Percentiles rank a stretch among this genome's conserved stretches.
Evolutionary conservation across 2,797 vertebrate species (phyloP).

Genomic region (Gymnocypris eckloni): DNA sequence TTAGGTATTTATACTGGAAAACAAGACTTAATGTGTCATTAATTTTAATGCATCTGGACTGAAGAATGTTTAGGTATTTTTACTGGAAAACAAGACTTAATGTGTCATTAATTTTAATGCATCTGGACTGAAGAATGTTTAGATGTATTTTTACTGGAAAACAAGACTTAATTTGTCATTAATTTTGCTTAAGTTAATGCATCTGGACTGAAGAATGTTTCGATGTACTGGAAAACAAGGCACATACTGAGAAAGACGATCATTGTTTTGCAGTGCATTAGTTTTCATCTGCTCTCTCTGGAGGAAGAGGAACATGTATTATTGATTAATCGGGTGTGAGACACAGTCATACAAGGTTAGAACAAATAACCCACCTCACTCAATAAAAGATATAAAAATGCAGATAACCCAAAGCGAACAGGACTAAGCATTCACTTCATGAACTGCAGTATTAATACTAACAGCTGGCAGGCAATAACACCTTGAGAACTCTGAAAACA

Average conservation of each 20-base stretch:
- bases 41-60: too few species aligned
- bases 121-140: too few species aligned
- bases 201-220: too few species aligned
- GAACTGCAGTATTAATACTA: slow-evolving; percentile 11
- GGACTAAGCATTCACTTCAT: not conserved
- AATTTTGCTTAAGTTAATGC: too few species aligned
- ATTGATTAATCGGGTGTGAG: slow-evolving; percentile 17
- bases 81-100: too few species aligned
- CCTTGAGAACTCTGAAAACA: not conserved
- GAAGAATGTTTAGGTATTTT: too few species aligned
- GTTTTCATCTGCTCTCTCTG: not conserved
- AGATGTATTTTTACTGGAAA: too few species aligned
- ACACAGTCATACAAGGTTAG: not conserved
- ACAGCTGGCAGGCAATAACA: slow-evolving; percentile 16
- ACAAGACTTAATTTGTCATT: too few species aligned
- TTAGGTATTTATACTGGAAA: too few species aligned
- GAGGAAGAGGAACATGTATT: not conserved
- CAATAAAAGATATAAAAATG: not conserved
- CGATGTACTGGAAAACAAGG: not conserved
- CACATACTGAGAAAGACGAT: not conserved
- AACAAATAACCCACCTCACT: not conserved
- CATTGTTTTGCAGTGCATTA: not conserved
- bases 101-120: too few species aligned
- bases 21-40: too few species aligned
- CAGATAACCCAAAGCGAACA: slow-evolving; percentile 7